Evolutionary conservation across 2,113 vertebrate genomes (phyloP), one percentile per base, ranked within the genome.

Genomic region (Actenoides lindsayi): DNA sequence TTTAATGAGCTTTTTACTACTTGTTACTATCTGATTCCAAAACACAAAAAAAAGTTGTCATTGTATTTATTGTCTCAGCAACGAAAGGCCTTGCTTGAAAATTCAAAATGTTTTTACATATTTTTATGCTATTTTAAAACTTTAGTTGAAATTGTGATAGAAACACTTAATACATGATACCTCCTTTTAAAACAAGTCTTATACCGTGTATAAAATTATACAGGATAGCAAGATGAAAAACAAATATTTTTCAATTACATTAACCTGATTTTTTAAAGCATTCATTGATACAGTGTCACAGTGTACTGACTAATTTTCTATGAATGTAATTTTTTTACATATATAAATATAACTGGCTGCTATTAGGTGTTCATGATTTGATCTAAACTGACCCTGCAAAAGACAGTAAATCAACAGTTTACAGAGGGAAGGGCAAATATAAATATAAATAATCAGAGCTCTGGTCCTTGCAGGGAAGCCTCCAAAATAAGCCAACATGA

Each of bases 331-430:
- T 35, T 6, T 15, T 7, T 60, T 89, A 71, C 35, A 64, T 7
- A 18, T 59, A 9, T 59, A 74, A 87, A 92, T 83, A 73, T 53
- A 64, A 41, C 35, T 86, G 94, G 91, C 57, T 96, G 69, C 70
- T 97, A 48, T 89, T 75, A 83, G 54, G n/a, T 96, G 69, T 57
- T 89, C 62, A 68, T 94, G 75, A 83, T 88, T 90, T 95, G 73
- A 80, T 95, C 84, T 6, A 90, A 96, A 96, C 54, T 56, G 23
- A 79, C 74, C 74, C 53, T 91, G 67, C 46, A 95, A 96, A 91
- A 13, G 86, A 53, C 70, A 94, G 67, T 82, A 94, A 96, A 90
- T 64, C 65, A 65, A n/a, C 84, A 56, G 28, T 93, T 97, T 96
- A 78, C 48, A 75, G 41, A 90, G 42, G 24, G 90, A 57, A 91